Evolutionary conservation across 2,113 vertebrate genomes (phyloP), one percentile per base, ranked within the genome.

Genomic region (Limnothrissa miodon): DNA sequence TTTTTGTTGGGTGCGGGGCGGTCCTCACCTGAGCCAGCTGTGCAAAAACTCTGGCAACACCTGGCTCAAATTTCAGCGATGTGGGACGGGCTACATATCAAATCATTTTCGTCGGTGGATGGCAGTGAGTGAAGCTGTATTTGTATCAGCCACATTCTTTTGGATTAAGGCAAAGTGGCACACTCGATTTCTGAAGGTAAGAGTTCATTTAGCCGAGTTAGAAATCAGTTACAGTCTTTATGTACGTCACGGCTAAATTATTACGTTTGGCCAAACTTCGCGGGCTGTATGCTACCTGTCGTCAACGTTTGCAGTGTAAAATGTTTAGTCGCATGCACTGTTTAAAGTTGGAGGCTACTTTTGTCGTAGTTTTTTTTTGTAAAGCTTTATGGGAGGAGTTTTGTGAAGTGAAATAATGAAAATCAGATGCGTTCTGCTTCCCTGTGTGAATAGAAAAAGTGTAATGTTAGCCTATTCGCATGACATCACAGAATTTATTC

Each of bases 41-140:
- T 82, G 85, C 4, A n/a, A n/a, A n/a, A n/a, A n/a, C n/a, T n/a
- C n/a, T n/a, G n/a, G n/a, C n/a, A 89, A 87, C 92, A 93, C 91
- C 92, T 94, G 92, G 90, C 78, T 94, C 92, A 81, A 87, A 87
- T 95, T 93, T 90, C 92, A 87, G 85, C 79, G 36, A 21, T 17
- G 88, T 91, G 92, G 92, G 93, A 85, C 83, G 94, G 91, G 88
- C 93, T 87, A 53, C 66, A 17, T 4, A 17, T 74, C 66, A 74
- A 74, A 74, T 29, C 66, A 36, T 33, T 11, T 17, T 36, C 36
- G 29, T 74, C 33, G 15, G 13, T 33, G 29, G 25, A 39, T 74
- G 66, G 29, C 66, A 39, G 62, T 15, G 62, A 74, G 66, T 33
- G 29, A 15, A n/a, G 25, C 36, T 74, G 13, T 13, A 17, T 10